These are phyloP conservation scores for Maniola jurtina DNA, from an alignment of 1,140 invertebrate genomes.

Conservation along the genomic window DNA sequence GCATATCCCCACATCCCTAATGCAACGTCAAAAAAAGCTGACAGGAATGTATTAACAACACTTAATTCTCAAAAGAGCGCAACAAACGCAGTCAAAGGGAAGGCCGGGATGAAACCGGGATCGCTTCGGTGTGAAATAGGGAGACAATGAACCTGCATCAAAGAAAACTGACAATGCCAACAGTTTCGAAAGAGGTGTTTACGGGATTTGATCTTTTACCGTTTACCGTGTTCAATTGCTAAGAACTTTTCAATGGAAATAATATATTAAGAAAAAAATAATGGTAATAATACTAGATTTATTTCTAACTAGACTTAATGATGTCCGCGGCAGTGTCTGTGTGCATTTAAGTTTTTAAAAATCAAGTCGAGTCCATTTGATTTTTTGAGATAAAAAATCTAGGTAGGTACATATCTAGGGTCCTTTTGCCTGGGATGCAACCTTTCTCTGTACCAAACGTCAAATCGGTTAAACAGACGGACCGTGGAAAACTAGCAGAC, in stretches of 20 bases:
- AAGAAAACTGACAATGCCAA: constrained; percentile 16
- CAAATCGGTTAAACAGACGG: too few relatives aligned
- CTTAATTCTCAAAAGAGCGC: constrained; percentile 27
- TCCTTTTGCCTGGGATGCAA: too few relatives aligned
- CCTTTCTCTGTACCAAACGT: too few relatives aligned
- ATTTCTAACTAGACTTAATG: too few relatives aligned
- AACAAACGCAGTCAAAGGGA: constrained; percentile 29
- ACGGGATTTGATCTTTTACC: constrained; percentile 4
- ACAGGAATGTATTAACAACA: constrained; percentile 25
- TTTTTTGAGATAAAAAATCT: too few relatives aligned
- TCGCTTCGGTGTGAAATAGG: constrained; percentile 29
- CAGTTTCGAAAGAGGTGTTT: constrained; percentile 3
- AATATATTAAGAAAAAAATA: too few relatives aligned
- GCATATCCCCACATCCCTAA: constrained; percentile 1
- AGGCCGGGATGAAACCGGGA: constrained; percentile 21
- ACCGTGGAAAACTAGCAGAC: too few relatives aligned
- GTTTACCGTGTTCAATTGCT: neutral
- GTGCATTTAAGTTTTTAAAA: too few relatives aligned
- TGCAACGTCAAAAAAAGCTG: constrained; percentile 14
- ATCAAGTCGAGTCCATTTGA: too few relatives aligned
- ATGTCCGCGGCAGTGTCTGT: too few relatives aligned
- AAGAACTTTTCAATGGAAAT: neutral
- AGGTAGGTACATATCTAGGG: too few relatives aligned
- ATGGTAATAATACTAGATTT: too few relatives aligned
- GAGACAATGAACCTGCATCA: constrained; percentile 24